Evolutionary conservation across 2,888 invertebrate genomes (phyloP), one percentile per base, ranked within the genome.

Genomic region (Troides aeacus): DNA sequence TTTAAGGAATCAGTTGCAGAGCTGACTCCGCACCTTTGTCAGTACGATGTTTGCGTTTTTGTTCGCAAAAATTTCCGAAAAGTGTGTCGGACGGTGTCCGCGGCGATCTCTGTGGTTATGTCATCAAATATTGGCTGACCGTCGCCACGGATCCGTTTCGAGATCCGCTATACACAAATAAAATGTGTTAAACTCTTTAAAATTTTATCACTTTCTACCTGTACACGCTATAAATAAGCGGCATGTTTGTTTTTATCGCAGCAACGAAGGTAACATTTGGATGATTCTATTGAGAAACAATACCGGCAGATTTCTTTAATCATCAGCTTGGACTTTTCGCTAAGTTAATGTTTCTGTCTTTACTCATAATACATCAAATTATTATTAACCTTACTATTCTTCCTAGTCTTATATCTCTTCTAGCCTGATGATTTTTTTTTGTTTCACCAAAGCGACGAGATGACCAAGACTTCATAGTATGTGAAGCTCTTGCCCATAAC

Each of bases 41-140:
- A 46, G 24, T 59, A 66, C 62, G 81, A 83, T 82, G 81, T 82
- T 82, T 81, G 79, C 82, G 80, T 82, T 76, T 78, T 78, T 80
- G 79, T 74, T 76, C 74, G 81, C 81, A 78, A 84, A 82, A 82
- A 30, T 30, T 80, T 77, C 75, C 75, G 75, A 77, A 79, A 81
- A 81, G 86, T 84, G 77, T 84, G 84, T 82, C 83, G 78, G 46
- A 3, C 46, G 46, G 75, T 80, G 72, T 75, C 74, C 78, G 79
- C 77, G 77, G 78, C 77, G 79, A 79, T 83, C 83, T 83, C 83
- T 82, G 72, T 79, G 66, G 79, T 88, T 89, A 87, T 84, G 80
- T 89, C 85, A 79, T 74, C 73, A 72, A 72, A 72, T 72, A 73
- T 72, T 75, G 72, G 72, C 72, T 73, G 68, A 63, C 71, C 68